Base-by-base conservation (phyloP, 2,888 invertebrate genomes). In the Eudiplozoon nipponicum region DNA sequence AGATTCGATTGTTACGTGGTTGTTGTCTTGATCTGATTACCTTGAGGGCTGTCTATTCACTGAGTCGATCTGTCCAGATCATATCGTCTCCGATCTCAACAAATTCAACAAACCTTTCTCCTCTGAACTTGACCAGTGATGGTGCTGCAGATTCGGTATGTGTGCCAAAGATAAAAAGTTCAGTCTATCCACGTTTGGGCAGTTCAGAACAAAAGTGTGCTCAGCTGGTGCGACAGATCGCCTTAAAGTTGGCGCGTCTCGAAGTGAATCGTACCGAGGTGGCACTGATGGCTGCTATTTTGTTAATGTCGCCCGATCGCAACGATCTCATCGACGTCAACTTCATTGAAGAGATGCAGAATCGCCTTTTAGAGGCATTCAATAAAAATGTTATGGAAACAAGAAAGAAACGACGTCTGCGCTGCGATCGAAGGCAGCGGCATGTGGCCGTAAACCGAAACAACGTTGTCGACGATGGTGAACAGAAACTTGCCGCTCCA, bases 201-300 rank as follows among this genome's bases (percentile, higher is more conserved):
- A 5, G 5, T 15, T 31, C 31, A 4, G 17, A 31, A 5, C 13
- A 31, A 17, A 31, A 13, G 5, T 31, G 13, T 7, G 31, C 31
- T 31, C 11, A 13, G 13, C 31, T 31, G 5, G 17, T 31, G 5
- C 31, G 31, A 13, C 13, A 17, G 11, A 17, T 31, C 17, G 31
- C 31, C 9, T 31, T 31, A 15, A 31, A 31, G 17, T 15, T 31
- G 31, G 31, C 31, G 13, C 31, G 31, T 17, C 31, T 31, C 5
- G 31, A 31, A 15, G 17, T 31, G 5, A 17, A 31, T 31, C 31
- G 17, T 4, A 31, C 31, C 5, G 31, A 31, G 13, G 17, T 31
- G 11, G 31, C 31, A 5, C 13, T 31, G 31, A 31, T 31, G 31
- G 31, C 31, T 13, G 31, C 31, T 5, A 31, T 31, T 31, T n/a